Base-by-base conservation (phyloP, 2,888 invertebrate genomes). In the Heliconius hortense region DNA sequence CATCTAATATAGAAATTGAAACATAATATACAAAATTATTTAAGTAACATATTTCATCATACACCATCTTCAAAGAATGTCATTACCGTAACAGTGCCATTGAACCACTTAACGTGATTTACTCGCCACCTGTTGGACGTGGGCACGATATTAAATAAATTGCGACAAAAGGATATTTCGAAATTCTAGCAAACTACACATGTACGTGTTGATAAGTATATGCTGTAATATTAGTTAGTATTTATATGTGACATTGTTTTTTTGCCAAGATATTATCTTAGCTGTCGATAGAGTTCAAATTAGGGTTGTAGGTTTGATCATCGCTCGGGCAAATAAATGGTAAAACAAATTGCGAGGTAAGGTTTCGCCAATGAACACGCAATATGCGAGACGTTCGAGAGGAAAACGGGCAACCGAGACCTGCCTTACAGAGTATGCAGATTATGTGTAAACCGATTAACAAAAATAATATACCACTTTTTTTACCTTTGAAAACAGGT, bases 51-150 rank as follows among this genome's bases (percentile, higher is more conserved):
- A 24, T 56, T 56, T 59, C 63, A 64, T 15, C 68, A 74, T 28
- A 56, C 35, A 31, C 43, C 56, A 48, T 74, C 68, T 60, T 62
- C 76, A 28, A 21, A 62, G 59, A 68, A 59, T 74, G 67, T 67
- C 71, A 43, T 71, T 78, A 77, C 80, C 80, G 73, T 76, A 81
- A 77, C 81, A 81, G 82, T 82, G 84, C 82, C 82, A 85, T 83
- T 86, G 84, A 81, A 81, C 83, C 79, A 83, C 82, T 83, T 85
- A 80, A 80, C 80, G 82, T 81, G 82, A 83, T 82, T 84, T 78
- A 81, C 79, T 76, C 73, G 72, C 73, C 72, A 68, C 69, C 26
- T 76, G 72, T 53, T 62, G 31, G 66, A 76, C 73, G 76, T 76
- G 69, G 75, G 28, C 62, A 53, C 39, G 73, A 24, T 69, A 31